A percentile compares a stretch with the other conserved stretches of the same genome.
These are phyloP conservation scores for Laterallus jamaicensis DNA, from an alignment of 2,113 vertebrate species.

Conservation along the genomic window DNA sequence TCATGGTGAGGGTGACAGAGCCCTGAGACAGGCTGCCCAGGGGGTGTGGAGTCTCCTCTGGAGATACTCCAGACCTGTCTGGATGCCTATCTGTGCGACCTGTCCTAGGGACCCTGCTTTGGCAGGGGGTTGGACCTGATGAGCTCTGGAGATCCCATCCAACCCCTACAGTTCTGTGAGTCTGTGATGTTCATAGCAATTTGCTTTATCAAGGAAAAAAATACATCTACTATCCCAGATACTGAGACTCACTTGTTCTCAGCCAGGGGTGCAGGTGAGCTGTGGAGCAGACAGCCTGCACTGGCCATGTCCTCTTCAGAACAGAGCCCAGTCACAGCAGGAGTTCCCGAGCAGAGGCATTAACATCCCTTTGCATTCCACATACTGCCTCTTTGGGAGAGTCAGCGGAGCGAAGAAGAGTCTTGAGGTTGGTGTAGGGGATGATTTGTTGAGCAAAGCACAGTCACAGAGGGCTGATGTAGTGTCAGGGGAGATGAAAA, in stretches of 20 bases:
- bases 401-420: conserved; percentile 14
- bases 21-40: no score
- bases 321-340: background rate
- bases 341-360: conserved; percentile 39
- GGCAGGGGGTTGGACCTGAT: no score
- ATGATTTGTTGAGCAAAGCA: conserved; percentile 39
- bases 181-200: background rate
- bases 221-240: background rate
- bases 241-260: conserved; percentile 8
- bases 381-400: conserved; percentile 35
- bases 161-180: no score
- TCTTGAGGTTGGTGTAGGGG: conserved; percentile 37
- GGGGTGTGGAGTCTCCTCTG: no score
- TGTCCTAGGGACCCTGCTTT: no score
- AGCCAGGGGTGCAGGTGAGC: conserved; percentile 21
- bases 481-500: conserved; percentile 42
- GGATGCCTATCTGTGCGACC: no score
- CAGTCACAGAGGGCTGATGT: background rate
- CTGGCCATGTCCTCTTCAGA: conserved; percentile 16
- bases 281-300: background rate
- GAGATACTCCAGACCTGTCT: no score
- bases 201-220: background rate
- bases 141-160: no score
- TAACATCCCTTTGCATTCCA: conserved; percentile 52
- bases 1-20: no score